These are phyloP conservation scores for Gymnoscopelus braueri DNA, from an alignment of 2,797 vertebrate species.

Conservation along the genomic window DNA sequence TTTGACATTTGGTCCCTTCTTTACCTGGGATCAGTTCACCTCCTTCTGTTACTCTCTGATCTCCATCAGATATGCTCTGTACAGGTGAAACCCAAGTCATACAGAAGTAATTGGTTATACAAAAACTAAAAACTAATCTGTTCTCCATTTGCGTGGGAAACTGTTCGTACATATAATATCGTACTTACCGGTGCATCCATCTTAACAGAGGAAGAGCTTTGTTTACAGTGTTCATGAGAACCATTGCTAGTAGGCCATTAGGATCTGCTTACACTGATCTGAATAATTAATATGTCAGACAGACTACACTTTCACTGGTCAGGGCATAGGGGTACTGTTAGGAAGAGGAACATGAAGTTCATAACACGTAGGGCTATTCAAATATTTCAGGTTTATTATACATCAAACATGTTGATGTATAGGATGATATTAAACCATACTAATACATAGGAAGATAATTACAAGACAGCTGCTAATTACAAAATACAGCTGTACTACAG, in stretches of 20 bases:
- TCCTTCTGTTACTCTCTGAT: too few relatives aligned
- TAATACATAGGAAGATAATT: too few relatives aligned
- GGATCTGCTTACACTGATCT: conserved; percentile 61
- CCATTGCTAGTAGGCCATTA: conserved; percentile 14
- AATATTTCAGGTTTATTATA: too few relatives aligned
- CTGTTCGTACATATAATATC: too few relatives aligned
- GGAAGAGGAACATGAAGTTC: conserved; percentile 23
- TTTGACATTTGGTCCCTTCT: too few relatives aligned
- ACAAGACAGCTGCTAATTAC: too few relatives aligned
- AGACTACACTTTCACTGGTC: conserved; percentile 63
- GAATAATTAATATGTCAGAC: conserved; percentile 69
- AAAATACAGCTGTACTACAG: too few relatives aligned
- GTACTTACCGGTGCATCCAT: conserved; percentile 65
- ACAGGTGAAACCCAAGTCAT: conserved; percentile 1
- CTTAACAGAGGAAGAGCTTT: conserved; percentile 22
- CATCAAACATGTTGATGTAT: too few relatives aligned
- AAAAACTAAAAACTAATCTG: not conserved
- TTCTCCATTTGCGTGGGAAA: too few relatives aligned
- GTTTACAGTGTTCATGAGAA: conserved; percentile 13
- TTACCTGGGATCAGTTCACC: too few relatives aligned
- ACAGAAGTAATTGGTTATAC: too few relatives aligned
- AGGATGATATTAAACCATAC: too few relatives aligned
- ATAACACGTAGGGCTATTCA: not conserved
- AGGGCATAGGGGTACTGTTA: conserved; percentile 38
- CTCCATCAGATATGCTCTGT: conserved; percentile 27